phyloP scores from a whole-genome alignment of 1,140 invertebrate species.

The Alviniconcha marisindica region DNA sequence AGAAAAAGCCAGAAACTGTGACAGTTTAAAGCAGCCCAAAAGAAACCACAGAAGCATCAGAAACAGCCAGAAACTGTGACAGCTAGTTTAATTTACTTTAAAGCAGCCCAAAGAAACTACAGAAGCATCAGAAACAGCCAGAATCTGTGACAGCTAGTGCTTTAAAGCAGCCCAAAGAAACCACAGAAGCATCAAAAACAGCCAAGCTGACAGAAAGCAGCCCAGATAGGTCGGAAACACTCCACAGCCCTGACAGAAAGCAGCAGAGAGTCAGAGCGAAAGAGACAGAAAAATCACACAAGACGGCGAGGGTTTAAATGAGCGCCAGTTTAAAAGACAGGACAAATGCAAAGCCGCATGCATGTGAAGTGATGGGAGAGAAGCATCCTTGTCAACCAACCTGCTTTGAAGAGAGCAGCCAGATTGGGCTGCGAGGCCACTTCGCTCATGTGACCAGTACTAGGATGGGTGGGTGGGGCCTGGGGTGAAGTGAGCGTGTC shows the following conservation, averaged over 20 bases:
- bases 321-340: not conserved
- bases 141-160: no score
- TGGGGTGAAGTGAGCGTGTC: constrained; percentile 36
- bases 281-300: not conserved
- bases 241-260: not conserved
- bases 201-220: no score
- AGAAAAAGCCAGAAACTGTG: no score
- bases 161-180: no score
- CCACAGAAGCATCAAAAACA: no score
- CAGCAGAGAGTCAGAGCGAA: not conserved
- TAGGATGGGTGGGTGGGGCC: constrained; percentile 35
- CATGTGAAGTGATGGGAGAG: not conserved
- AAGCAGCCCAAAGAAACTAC: no score
- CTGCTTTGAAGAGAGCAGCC: constrained; percentile 56
- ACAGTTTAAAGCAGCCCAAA: no score
- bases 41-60: no score
- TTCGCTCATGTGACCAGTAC: constrained; percentile 49
- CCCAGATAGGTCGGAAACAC: constrained; percentile 11
- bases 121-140: no score
- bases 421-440: constrained; percentile 64
- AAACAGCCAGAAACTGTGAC: no score
- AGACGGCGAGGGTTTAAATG: not conserved
- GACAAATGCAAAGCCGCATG: not conserved
- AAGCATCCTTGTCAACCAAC: no score
- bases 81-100: no score